These are phyloP conservation scores for Merops nubicus DNA, from an alignment of 2,113 vertebrate species.

Conservation along the genomic window DNA sequence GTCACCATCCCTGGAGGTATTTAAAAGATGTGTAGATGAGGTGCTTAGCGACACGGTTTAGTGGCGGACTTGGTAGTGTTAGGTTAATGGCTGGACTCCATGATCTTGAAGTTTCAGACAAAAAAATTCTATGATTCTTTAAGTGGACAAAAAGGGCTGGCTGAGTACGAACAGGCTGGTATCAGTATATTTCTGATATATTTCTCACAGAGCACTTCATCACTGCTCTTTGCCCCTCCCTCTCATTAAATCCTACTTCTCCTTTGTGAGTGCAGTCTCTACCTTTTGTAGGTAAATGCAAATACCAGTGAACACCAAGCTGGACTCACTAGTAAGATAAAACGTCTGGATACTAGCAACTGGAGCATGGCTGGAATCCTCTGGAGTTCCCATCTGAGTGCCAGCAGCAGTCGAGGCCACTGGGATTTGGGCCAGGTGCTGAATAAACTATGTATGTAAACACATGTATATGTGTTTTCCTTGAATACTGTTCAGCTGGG, in stretches of 20 bases:
- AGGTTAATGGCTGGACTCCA: too few species aligned
- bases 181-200: neutral
- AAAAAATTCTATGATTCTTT: too few species aligned
- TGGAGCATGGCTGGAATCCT: neutral
- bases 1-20: too few species aligned
- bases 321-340: neutral
- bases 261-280: neutral
- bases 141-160: neutral
- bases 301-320: neutral
- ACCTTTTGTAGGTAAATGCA: neutral
- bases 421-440: neutral
- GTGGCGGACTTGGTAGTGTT: too few species aligned
- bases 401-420: neutral
- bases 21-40: too few species aligned
- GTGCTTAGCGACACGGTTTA: too few species aligned
- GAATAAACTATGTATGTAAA: neutral
- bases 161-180: neutral
- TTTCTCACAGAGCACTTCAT: too few species aligned
- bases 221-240: neutral
- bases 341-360: neutral
- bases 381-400: too few species aligned
- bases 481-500: neutral
- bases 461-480: rapidly evolving
- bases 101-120: too few species aligned
- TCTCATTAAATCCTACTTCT: neutral